phyloP scores from a whole-genome alignment of 2,888 invertebrate genomes.

The Hymenopus coronatus region DNA sequence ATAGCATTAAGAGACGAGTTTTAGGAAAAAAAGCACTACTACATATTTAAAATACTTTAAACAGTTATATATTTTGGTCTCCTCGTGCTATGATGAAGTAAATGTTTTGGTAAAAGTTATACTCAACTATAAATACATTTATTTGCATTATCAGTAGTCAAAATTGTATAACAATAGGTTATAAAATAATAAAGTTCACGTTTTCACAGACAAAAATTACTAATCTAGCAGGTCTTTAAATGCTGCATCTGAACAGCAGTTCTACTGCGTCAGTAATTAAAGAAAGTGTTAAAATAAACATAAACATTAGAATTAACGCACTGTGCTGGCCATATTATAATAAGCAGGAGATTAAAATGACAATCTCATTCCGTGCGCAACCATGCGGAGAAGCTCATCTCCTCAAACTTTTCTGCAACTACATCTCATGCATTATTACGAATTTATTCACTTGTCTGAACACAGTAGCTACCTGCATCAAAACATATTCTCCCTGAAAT shows the following conservation, averaged over 20 bases:
- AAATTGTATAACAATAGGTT: no score
- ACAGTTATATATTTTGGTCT: no score
- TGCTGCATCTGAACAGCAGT: not conserved
- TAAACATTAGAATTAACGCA: not conserved
- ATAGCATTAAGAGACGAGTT: no score
- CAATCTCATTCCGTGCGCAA: not conserved
- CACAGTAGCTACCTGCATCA: not conserved
- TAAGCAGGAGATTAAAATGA: not conserved
- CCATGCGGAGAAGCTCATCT: not conserved
- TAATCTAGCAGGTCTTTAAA: not conserved
- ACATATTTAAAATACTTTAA: no score
- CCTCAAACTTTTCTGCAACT: not conserved
- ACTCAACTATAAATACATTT: no score
- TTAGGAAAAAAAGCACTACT: no score
- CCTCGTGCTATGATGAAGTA: no score
- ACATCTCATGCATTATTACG: not conserved
- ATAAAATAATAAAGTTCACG: no score
- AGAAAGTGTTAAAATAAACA: not conserved
- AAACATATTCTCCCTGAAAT: not conserved
- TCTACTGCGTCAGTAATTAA: not conserved
- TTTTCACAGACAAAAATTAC: no score
- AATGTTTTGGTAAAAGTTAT: no score
- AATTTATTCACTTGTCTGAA: not conserved
- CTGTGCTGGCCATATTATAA: not conserved
- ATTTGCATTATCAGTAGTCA: no score